These are phyloP conservation scores for Oreochromis grahami DNA, from an alignment of 2,797 vertebrate genomes.

Conservation along the genomic window DNA sequence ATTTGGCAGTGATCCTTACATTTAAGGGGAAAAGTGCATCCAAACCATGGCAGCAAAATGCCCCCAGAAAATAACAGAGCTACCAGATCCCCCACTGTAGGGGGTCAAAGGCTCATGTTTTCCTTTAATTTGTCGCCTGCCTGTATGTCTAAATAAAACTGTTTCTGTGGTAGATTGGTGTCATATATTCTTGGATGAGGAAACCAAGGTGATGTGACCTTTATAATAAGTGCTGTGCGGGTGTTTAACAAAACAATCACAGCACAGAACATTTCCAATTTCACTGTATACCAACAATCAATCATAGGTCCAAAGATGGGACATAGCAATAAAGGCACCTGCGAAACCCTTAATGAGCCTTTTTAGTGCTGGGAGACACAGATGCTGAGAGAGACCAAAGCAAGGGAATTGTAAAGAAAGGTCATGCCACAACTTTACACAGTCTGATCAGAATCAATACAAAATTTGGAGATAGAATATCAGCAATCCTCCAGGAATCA, in stretches of 20 bases:
- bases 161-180: slow-evolving; percentile 38
- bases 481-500: slow-evolving; percentile 69
- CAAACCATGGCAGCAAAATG: neutral
- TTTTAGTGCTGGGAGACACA: slow-evolving; percentile 57
- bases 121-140: neutral
- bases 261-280: slow-evolving; percentile 69
- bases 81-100: neutral
- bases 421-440: slow-evolving; percentile 78
- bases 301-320: slow-evolving; percentile 67
- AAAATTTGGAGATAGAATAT: slow-evolving; percentile 72
- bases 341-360: slow-evolving; percentile 66
- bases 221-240: slow-evolving; percentile 60
- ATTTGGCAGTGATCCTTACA: neutral
- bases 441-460: slow-evolving; percentile 78
- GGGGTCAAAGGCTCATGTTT: neutral
- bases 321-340: slow-evolving; percentile 67
- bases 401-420: slow-evolving; percentile 67
- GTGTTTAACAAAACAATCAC: slow-evolving; percentile 74
- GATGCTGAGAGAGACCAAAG: slow-evolving; percentile 55
- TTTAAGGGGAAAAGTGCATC: neutral
- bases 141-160: slow-evolving; percentile 29
- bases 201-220: slow-evolving; percentile 45
- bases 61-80: neutral
- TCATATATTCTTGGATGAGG: slow-evolving; percentile 44
- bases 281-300: slow-evolving; percentile 68